Evolutionary conservation across 1,140 invertebrate genomes (phyloP), one percentile per base, ranked within the genome.

Genomic region (Hycleus phaleratus): DNA sequence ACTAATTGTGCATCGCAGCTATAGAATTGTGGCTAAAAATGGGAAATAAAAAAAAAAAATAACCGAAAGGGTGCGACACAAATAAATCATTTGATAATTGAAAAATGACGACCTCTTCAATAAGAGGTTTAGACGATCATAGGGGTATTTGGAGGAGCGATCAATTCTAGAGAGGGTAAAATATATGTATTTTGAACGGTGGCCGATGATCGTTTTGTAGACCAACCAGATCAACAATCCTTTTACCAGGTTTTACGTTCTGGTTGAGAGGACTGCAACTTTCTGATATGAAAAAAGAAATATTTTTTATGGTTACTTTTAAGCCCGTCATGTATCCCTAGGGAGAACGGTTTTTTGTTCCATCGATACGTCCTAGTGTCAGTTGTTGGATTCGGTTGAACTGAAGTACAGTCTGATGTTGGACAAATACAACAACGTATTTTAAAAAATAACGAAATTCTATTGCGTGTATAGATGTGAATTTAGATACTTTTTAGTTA

Each of bases 231-330:
- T 59, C 53, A 51, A 53, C 48, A 59, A 62, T 62, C 54, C 40
- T 58, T 59, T 49, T 44, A 62, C 32, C 58, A 62, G 57, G 56
- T 62, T 52, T 45, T 55, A 53, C 57, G 46, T 51, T 48, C 52
- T 47, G 49, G 53, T 58, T 54, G 47, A 58, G 53, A 61, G 61
- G 57, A 42, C 61, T 62, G 61, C 61, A 59, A 62, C 54, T 58
- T 59, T 59, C 57, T 59, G 61, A 62, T 62, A 62, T 59, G 52
- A 62, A 56, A 53, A 54, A 62, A 59, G 61, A 62, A 62, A 62
- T 62, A 59, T 62, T 59, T 59, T 62, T 62, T 62, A 62, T 62
- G 57, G 53, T 49, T 38, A 62, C 59, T 62, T 62, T 62, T 56
- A 53, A 58, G 56, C 56, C 58, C 38, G 51, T 50, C 26, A 32